Conservation (phyloP, 2,888 invertebrate genomes). For the Blastobasis adustella region DNA sequence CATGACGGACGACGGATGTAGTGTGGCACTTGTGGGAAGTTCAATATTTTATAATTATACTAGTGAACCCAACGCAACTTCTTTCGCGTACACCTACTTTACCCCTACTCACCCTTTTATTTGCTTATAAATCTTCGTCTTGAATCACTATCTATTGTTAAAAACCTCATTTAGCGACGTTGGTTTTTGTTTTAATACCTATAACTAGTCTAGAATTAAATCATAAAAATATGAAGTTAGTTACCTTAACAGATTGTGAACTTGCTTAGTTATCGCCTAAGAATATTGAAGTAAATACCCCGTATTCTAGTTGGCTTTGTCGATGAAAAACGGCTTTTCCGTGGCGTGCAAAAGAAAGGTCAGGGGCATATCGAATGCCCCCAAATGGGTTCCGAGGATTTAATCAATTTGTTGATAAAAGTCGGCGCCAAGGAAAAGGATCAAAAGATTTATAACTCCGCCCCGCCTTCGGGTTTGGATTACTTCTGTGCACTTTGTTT, state of each 20-base stretch:
- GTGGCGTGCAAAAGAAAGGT: neutral
- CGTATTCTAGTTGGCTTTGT: neutral
- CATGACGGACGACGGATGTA: no score
- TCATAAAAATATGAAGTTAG: neutral
- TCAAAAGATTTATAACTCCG: slow-evolving; percentile 25
- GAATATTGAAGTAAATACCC: neutral
- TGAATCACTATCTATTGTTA: no score
- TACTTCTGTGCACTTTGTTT: neutral
- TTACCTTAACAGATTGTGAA: no score
- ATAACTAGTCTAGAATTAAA: neutral
- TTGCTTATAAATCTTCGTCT: no score
- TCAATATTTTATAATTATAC: no score
- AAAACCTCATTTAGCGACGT: neutral
- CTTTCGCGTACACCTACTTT: no score
- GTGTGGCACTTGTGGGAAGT: no score
- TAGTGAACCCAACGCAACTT: neutral
- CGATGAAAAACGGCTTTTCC: neutral
- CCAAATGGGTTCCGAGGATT: slow-evolving; percentile 13
- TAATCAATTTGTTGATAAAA: slow-evolving; percentile 29
- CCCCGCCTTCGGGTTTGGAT: slow-evolving; percentile 8
- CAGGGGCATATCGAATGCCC: slow-evolving; percentile 9
- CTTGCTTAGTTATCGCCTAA: neutral
- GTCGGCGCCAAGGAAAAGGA: slow-evolving; percentile 13
- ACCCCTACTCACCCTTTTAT: no score
- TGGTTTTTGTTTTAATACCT: neutral